Evolutionary conservation across 2,113 vertebrate genomes (phyloP).

Genomic region (Siphamia tubifer): DNA sequence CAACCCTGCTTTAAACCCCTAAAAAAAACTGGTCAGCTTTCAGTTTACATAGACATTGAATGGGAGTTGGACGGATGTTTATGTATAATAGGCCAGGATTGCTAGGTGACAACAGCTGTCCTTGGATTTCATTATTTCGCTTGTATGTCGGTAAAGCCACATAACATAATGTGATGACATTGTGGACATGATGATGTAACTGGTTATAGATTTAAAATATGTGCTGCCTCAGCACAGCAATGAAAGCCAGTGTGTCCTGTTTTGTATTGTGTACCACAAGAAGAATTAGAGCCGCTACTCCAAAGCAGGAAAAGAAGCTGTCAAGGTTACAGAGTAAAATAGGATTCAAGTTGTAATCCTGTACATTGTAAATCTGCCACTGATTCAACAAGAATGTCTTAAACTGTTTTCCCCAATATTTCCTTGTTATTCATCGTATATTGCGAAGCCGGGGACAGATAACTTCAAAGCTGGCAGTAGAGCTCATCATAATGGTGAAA

Average conservation of each 20-base stretch:
- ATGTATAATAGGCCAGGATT: too few species aligned
- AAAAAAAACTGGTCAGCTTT: not conserved
- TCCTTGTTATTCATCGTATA: slow-evolving; percentile 28
- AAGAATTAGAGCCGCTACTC: slow-evolving; percentile 47
- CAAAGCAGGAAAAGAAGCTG: slow-evolving; percentile 52
- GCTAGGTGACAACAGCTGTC: slow-evolving; percentile 1
- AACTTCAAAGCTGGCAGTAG: not conserved
- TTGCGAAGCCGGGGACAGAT: slow-evolving; percentile 10
- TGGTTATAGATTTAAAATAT: slow-evolving; percentile 46
- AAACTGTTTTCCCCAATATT: slow-evolving; percentile 21
- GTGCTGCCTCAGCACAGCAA: slow-evolving; percentile 47
- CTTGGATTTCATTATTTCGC: slow-evolving; percentile 39
- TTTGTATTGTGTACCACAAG: slow-evolving; percentile 35
- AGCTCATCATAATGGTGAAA: slow-evolving; percentile 7
- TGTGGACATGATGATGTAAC: slow-evolving; percentile 30
- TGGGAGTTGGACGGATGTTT: not conserved
- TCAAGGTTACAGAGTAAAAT: slow-evolving; percentile 60
- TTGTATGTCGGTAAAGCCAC: slow-evolving; percentile 14
- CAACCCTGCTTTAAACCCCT: too few species aligned
- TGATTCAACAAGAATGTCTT: slow-evolving; percentile 48
- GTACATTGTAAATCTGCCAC: slow-evolving; percentile 56
- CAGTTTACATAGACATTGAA: not conserved
- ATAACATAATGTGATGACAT: slow-evolving; percentile 34
- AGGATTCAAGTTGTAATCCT: slow-evolving; percentile 58
- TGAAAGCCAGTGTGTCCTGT: slow-evolving; percentile 46